Conservation (phyloP, 2,888 invertebrate species). For the Cheilosia scutellata region DNA sequence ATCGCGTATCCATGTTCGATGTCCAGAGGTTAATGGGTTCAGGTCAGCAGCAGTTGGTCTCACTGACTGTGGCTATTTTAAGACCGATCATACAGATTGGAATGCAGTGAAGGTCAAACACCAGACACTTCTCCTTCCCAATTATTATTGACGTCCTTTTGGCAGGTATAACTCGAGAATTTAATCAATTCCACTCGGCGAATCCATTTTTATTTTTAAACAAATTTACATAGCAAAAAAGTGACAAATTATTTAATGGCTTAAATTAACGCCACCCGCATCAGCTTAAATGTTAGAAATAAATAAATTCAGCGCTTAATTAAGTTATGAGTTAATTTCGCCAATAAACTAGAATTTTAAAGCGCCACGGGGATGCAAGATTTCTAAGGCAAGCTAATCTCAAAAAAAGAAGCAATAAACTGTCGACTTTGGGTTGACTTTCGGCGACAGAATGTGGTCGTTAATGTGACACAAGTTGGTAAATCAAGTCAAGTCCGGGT, state of each 20-base stretch:
- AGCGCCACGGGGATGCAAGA: conserved; percentile 20
- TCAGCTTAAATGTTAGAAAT: conserved; percentile 16
- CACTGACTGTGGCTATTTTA: conserved; percentile 42
- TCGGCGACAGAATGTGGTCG: conserved; percentile 4
- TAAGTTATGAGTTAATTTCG: conserved; percentile 33
- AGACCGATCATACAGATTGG: conserved; percentile 41
- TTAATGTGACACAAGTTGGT: not conserved
- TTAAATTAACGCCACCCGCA: conserved; percentile 51
- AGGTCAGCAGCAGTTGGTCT: conserved; percentile 48
- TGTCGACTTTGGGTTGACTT: not conserved
- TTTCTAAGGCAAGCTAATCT: conserved; percentile 19
- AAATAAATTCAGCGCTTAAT: conserved; percentile 48
- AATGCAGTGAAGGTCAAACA: conserved; percentile 58
- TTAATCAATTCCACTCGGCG: conserved; percentile 4
- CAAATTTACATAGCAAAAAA: conserved; percentile 40
- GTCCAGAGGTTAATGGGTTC: conserved; percentile 72
- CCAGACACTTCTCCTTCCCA: conserved; percentile 22
- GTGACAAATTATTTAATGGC: conserved; percentile 36
- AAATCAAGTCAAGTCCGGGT: conserved; percentile 27
- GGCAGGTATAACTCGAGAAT: conserved; percentile 24
- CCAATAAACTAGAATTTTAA: conserved; percentile 28
- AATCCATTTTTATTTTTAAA: not conserved
- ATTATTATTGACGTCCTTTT: conserved; percentile 44
- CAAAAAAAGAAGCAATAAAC: conserved; percentile 4
- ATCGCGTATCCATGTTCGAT: conserved; percentile 51